Evolutionary conservation across 2,797 vertebrate species (phyloP).

Genomic region (Rhinatrema bivittatum): DNA sequence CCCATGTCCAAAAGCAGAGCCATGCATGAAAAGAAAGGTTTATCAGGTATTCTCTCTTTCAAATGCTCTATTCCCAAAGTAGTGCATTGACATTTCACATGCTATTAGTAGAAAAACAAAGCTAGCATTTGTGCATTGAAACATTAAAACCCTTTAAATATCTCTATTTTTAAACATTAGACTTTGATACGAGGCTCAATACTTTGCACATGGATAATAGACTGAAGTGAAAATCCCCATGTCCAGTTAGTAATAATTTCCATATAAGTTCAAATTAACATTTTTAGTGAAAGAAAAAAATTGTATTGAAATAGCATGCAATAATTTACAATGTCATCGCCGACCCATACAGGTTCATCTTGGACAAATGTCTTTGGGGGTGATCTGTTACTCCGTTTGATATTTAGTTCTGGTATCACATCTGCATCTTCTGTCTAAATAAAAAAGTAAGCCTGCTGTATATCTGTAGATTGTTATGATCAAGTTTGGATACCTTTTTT

Average conservation of each 20-base stretch:
- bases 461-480: not conserved
- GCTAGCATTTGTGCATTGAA: conserved; percentile 4
- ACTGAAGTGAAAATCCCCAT: not conserved
- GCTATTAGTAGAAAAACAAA: conserved; percentile 1
- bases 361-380: conserved; percentile 2
- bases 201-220: too few relatives aligned
- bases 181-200: too few relatives aligned
- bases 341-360: conserved; percentile 3
- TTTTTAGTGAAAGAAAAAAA: fast-evolving
- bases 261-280: not conserved
- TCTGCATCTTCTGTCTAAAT: not conserved
- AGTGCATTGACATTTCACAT: too few relatives aligned
- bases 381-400: conserved; percentile 24
- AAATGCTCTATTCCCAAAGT: not conserved
- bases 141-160: too few relatives aligned
- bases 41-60: not conserved
- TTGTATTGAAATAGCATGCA: too few relatives aligned
- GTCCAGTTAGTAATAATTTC: too few relatives aligned
- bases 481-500: fast-evolving
- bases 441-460: not conserved
- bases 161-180: too few relatives aligned
- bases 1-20: conserved; percentile 24
- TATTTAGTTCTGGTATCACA: conserved; percentile 10
- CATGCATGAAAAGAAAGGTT: conserved; percentile 12
- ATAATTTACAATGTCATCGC: not conserved